phyloP scores from a whole-genome alignment of 2,888 invertebrate species.

The Xylophagus ater region DNA sequence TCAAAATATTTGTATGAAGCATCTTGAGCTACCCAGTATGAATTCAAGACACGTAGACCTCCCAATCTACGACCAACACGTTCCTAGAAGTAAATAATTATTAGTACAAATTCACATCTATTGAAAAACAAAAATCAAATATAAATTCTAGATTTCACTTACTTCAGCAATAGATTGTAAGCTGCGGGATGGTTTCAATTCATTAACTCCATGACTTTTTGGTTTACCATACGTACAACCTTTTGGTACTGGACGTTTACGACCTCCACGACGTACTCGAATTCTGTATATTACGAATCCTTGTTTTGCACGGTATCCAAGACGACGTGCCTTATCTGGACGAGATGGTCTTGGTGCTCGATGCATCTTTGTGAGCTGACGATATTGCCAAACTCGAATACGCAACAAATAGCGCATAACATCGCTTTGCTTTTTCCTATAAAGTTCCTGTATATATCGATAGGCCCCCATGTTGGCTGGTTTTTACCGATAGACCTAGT shows the following conservation, averaged over 20 bases:
- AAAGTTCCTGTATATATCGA: slow-evolving; percentile 98
- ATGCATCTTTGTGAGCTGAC: slow-evolving; percentile 92
- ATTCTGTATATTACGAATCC: slow-evolving; percentile 96
- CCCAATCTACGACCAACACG: slow-evolving; percentile 94
- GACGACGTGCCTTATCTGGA: slow-evolving; percentile 94
- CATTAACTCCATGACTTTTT: slow-evolving; percentile 97
- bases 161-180: slow-evolving; percentile 95
- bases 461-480: slow-evolving; percentile 88
- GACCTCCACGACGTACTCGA: slow-evolving; percentile 95
- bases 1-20: slow-evolving; percentile 98
- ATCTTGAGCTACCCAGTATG: slow-evolving; percentile 99
- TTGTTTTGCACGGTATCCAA: slow-evolving; percentile 97
- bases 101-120: too few relatives aligned
- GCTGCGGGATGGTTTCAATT: slow-evolving; percentile 90
- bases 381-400: slow-evolving; percentile 96
- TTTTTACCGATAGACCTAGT: slow-evolving; percentile 48
- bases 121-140: too few relatives aligned
- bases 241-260: slow-evolving; percentile 97
- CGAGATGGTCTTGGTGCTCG: slow-evolving; percentile 90
- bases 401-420: slow-evolving; percentile 94
- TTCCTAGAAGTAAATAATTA: too few relatives aligned
- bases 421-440: slow-evolving; percentile 99
- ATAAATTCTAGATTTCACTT: too few relatives aligned
- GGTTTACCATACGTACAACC: slow-evolving; percentile 98
- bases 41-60: slow-evolving; percentile 90